Conservation (phyloP, 2,888 invertebrate genomes). For the Eumacrocentrus americanus region DNA sequence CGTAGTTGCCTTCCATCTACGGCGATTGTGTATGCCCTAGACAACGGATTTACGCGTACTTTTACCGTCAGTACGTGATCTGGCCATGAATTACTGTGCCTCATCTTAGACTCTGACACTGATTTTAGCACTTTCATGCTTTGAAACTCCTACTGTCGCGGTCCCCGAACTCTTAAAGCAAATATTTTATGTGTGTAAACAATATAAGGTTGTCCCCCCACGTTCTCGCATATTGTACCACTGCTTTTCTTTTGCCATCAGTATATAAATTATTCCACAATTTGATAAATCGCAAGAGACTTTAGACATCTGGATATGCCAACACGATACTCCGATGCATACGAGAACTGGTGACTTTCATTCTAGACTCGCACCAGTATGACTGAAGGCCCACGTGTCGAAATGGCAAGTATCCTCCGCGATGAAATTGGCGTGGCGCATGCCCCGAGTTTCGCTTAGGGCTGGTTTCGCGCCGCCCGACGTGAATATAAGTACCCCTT, state of each 20-base stretch:
- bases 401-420: not conserved
- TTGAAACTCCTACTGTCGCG: not conserved
- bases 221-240: too few species aligned
- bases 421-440: constrained; percentile 41
- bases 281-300: too few species aligned
- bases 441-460: constrained; percentile 41
- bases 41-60: constrained; percentile 49
- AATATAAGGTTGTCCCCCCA: too few species aligned
- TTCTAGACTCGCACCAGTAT: too few species aligned
- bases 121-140: constrained; percentile 40
- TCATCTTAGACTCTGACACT: constrained; percentile 41
- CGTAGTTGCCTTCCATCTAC: not conserved
- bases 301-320: too few species aligned
- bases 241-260: too few species aligned
- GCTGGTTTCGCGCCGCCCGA: constrained; percentile 7
- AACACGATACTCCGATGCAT: too few species aligned
- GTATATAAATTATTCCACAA: too few species aligned
- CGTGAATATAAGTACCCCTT: not conserved
- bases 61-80: constrained; percentile 47
- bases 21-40: constrained; percentile 51
- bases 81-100: constrained; percentile 54
- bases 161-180: not conserved
- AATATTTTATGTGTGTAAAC: too few species aligned
- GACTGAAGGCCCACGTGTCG: constrained; percentile 55
- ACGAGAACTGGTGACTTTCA: too few species aligned